Percentiles rank a stretch among this genome's conserved stretches.
phyloP scores from a whole-genome alignment of 2,113 vertebrate genomes.

The Orycteropus afer region DNA sequence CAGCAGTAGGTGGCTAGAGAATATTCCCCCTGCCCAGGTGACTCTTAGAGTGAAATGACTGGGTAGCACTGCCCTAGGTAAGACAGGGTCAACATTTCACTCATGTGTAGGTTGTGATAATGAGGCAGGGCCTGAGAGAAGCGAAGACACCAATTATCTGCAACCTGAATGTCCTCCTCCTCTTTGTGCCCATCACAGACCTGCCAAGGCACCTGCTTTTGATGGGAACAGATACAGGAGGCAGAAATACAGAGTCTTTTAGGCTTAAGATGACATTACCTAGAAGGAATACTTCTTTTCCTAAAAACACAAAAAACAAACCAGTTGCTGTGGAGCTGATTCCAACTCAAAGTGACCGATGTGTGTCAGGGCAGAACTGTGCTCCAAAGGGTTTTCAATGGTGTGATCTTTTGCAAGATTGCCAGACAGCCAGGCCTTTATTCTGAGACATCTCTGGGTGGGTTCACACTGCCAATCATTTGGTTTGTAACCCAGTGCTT shows the following conservation, averaged over 20 bases:
- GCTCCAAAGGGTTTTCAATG: background rate
- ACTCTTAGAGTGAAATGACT: background rate
- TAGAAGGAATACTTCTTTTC: no score
- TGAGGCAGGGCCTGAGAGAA: no score
- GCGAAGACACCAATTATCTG: background rate
- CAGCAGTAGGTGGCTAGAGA: background rate
- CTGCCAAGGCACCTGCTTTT: background rate
- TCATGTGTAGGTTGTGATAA: background rate
- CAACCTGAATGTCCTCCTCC: background rate
- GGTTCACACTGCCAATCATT: no score
- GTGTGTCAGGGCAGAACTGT: no score
- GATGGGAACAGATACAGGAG: background rate
- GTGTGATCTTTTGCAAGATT: no score
- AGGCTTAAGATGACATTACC: background rate
- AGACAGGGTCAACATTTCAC: rapidly evolving
- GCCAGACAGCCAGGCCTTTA: no score
- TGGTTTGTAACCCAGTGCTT: no score
- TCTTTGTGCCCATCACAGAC: background rate
- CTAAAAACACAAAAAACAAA: background rate
- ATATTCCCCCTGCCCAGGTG: background rate
- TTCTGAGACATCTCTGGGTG: no score
- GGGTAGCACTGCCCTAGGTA: rapidly evolving
- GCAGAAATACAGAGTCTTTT: background rate
- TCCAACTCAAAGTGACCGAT: no score
- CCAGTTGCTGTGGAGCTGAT: background rate